Evolutionary conservation across 2,113 vertebrate species (phyloP), one percentile per base, ranked within the genome.

Genomic region (Alaudala cheleensis): DNA sequence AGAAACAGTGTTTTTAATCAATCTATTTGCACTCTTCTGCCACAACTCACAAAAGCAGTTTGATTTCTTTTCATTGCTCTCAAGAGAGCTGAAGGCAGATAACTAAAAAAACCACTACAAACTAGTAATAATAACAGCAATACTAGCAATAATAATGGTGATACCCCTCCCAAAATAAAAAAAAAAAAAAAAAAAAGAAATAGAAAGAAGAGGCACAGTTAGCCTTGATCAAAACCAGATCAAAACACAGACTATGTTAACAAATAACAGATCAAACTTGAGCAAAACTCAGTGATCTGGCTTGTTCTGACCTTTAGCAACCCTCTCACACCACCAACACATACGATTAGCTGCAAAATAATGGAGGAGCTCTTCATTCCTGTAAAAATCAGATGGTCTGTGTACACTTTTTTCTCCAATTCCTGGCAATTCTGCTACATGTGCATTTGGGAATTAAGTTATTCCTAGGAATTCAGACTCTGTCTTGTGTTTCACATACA

Each of bases 61-160:
- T 97, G 97, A 97, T 97, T 97, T 98, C 94, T 94, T 97, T 97
- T 97, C 96, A 97, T 94, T 97, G 95, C 94, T 97, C 89, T 97
- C 92, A 86, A 97, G 93, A 97, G 96, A 98, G 80, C 69, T 60
- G 88, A 97, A 97, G 80, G 81, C 57, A 73, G 88, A 83, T 50
- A 71, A 93, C 94, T 91, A 33, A 95, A 91, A 91, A 94, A 70
- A 7, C 14, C 77, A 57, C 56, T 45, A 60, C 76, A 81, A 93
- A 93, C 92, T 90, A 87, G 93, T 87, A 92, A 84, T 90, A 92
- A 95, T 92, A 92, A 73, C 10, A 90, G 77, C 80, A 86, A 69
- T 50, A 92, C 64, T 77, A 84, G 64, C 88, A 90, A 86, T 85
- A 96, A 94, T 56, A 88, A 88, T 18, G 72, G 65, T 88, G 82